Percentiles rank a stretch among this genome's conserved stretches.
Conservation (phyloP, 2,888 invertebrate genomes). For the Agapostemon virescens region DNA sequence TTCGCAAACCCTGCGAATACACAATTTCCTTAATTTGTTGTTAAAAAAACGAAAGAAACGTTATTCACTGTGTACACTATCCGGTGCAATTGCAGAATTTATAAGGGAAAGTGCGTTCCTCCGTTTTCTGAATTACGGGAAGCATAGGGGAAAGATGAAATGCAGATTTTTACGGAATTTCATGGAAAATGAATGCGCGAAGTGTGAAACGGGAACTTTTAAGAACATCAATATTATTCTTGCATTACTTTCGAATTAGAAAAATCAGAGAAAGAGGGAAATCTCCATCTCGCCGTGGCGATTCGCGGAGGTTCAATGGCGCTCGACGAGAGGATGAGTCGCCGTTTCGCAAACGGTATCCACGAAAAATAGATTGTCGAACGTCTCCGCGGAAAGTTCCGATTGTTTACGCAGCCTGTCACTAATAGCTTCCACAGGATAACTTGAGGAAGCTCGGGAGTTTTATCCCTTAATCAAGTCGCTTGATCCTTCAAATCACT, state of each 20-base stretch:
- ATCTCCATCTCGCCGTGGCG: not conserved
- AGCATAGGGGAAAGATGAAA: not conserved
- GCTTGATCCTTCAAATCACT: slow-evolving; percentile 45
- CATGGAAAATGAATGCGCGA: not conserved
- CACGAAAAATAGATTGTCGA: not conserved
- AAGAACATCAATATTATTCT: not conserved
- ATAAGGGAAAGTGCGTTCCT: not conserved
- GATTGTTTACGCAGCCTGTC: not conserved
- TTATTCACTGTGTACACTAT: not conserved
- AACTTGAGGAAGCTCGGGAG: slow-evolving; percentile 8
- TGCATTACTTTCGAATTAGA: not conserved
- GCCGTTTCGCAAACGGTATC: not conserved
- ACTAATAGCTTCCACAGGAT: not conserved
- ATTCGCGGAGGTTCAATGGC: not conserved
- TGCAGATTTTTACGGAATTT: not conserved
- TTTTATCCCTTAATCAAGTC: slow-evolving; percentile 45
- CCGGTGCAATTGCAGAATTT: not conserved
- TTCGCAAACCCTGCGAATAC: no score
- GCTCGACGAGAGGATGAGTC: no score
- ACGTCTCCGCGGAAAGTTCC: not conserved
- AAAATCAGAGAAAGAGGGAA: not conserved
- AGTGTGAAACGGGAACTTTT: not conserved
- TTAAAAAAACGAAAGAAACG: not conserved
- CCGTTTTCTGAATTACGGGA: not conserved
- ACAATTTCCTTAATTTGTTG: not conserved